Base-by-base conservation (phyloP, 2,113 vertebrate species). In the Ellobius talpinus region DNA sequence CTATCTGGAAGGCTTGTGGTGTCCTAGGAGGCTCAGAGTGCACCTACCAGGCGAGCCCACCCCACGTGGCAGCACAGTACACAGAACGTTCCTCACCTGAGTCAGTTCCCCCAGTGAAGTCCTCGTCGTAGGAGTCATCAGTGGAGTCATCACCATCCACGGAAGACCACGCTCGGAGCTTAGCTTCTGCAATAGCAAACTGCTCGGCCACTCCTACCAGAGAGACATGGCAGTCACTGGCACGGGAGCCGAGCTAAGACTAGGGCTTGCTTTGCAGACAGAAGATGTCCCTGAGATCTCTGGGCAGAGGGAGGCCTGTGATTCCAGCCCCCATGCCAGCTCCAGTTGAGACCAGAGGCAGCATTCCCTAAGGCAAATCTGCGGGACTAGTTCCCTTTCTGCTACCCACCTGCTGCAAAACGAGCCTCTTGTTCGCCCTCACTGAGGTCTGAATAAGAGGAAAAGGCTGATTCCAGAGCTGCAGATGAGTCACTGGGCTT, bases 351-450 rank as follows among this genome's bases (percentile, higher is more conserved):
- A 85, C 19, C 23, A 52, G 47, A 50, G 4, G 2, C 24, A 77
- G n/a, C 42, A 85, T 42, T 8, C 0, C 0, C 63, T 36, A 5
- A 7, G 45, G 47, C 24, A 47, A 58, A 26, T 1, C 13, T 3
- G 4, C 3, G 4, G 26, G 7, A 31, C 70, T 65, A 29, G 63
- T 13, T 33, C 52, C 65, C 36, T 73, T 63, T 42, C 63, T 42
- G 91, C 0, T 0, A 93, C 98, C 96, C 95, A 99, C 99, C 99
- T 7, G 99, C 99, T 52, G 99, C 99, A 4, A 99, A 99, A 87
- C 99, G 99, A 0, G 99, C 99, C 98, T 99, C 99, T 98, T 99
- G 99, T 95, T 99, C 99, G 10, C 99, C 99, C 98, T 99, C 99
- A 0, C 99, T 99, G 96, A 99, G 99, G 98, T 99, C 99, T 0